Evolutionary conservation across 2,888 invertebrate genomes (phyloP), one percentile per base, ranked within the genome.

Genomic region (Listrodromus nycthemerus): DNA sequence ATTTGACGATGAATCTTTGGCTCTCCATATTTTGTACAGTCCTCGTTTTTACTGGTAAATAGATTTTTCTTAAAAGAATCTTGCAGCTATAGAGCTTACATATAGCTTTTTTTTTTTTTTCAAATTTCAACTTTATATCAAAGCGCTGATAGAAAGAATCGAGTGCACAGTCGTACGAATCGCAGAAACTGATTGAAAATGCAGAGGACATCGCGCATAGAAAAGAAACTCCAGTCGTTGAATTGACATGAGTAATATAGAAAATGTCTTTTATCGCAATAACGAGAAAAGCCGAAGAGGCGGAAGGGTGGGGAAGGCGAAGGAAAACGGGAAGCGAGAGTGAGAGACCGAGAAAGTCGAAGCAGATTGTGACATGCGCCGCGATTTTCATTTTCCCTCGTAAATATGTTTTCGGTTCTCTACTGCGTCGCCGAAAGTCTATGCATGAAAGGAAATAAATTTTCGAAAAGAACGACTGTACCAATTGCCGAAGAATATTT

Each of bases 301-400:
- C 19, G 63, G 8, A 30, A 63, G 24, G 55, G 10, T 13, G n/a
- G 37, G 5, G 50, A 2, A 69, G 8, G 63, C n/a, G 24, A 48
- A 24, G 58, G 45, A 37, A 21, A 37, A 65, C 66, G 75, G 65
- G 63, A 24, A 61, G 33, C 63, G 24, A 8, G 50, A 30, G 30
- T 6, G 30, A 30, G 30, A 30, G 30, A 33, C 74, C 74, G 69
- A 48, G 48, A n/a, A 71, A 41, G 76, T 66, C 58, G 24, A 50
- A 45, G 80, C 71, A 45, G 55, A 55, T 80, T 70, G 45, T 85
- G 83, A 77, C 83, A 78, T 82, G 76, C 69, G 61, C 71, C 75
- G 55, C 75, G 82, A 86, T 85, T 83, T 85, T 85, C 80, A 85
- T 85, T 82, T 82, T 67, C 73, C 83, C 84, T 86, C 78, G 73